Percentiles rank a stretch among this genome's conserved stretches.
Evolutionary conservation across 2,888 invertebrate species (phyloP).

Genomic region (Eristalis intricaria): DNA sequence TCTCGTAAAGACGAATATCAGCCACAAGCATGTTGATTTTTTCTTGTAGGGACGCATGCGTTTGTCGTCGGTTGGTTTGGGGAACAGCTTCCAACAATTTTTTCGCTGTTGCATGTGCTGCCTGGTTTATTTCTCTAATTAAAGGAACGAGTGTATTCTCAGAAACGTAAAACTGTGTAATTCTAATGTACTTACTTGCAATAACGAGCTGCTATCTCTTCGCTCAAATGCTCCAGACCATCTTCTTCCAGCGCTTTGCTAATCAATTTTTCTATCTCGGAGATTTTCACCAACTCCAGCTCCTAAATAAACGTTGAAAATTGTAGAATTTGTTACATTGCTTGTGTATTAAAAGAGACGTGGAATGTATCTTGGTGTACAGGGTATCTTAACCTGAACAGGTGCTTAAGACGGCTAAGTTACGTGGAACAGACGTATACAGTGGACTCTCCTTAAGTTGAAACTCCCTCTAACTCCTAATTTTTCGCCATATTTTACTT

Average conservation of each 20-base stretch:
- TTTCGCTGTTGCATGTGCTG: conserved; percentile 86
- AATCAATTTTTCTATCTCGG: conserved; percentile 87
- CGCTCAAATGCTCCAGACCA: conserved; percentile 87
- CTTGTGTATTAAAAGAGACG: no score
- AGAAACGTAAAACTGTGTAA: neutral
- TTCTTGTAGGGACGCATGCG: conserved; percentile 91
- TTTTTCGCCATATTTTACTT: no score
- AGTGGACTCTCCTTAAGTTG: no score
- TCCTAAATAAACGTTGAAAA: conserved; percentile 73
- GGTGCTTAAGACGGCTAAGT: no score
- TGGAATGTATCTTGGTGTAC: no score
- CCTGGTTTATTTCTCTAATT: conserved; percentile 85
- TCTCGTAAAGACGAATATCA: conserved; percentile 90
- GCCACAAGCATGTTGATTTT: conserved; percentile 89
- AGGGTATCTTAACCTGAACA: no score
- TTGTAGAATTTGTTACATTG: no score
- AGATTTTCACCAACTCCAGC: conserved; percentile 85
- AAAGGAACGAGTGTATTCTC: neutral
- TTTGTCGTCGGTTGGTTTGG: conserved; percentile 89
- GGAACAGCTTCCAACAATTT: conserved; percentile 88
- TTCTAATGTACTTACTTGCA: conserved; percentile 82
- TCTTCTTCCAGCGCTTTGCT: conserved; percentile 86
- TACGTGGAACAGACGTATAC: no score
- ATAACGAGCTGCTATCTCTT: conserved; percentile 86
- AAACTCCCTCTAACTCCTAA: no score